phyloP scores from a whole-genome alignment of 1,140 invertebrate species.

The Drusus annulatus region DNA sequence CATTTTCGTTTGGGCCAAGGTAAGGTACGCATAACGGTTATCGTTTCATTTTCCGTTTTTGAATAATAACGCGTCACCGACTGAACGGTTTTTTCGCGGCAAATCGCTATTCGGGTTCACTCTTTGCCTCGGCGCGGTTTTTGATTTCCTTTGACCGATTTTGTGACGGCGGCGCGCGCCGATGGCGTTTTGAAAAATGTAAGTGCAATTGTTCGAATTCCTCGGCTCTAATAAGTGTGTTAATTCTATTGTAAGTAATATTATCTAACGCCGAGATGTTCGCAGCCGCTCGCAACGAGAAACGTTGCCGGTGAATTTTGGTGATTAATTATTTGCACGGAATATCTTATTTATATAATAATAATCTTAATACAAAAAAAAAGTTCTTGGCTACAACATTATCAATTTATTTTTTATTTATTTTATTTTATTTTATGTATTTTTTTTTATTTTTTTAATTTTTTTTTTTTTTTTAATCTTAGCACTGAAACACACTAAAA shows the following conservation, averaged over 20 bases:
- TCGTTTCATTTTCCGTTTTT: slow-evolving; percentile 59
- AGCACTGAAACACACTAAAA: too few species aligned
- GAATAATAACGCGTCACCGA: slow-evolving; percentile 53
- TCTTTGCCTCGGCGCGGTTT: slow-evolving; percentile 47
- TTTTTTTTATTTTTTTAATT: too few species aligned
- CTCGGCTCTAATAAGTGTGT: neutral
- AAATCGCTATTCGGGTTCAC: slow-evolving; percentile 54
- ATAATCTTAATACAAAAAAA: too few species aligned
- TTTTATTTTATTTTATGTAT: too few species aligned
- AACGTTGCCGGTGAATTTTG: neutral
- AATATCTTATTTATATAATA: neutral
- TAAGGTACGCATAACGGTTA: slow-evolving; percentile 52
- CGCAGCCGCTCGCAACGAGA: neutral
- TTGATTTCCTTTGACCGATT: slow-evolving; percentile 50
- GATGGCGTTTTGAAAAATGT: slow-evolving; percentile 25
- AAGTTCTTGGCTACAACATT: too few species aligned
- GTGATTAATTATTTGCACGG: neutral
- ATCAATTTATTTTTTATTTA: too few species aligned
- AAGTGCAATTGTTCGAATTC: neutral
- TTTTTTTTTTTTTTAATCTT: too few species aligned
- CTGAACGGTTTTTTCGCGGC: slow-evolving; percentile 46
- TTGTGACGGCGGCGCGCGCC: neutral
- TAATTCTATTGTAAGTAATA: neutral
- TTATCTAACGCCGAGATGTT: neutral
- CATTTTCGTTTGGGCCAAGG: slow-evolving; percentile 58